phyloP scores from a whole-genome alignment of 2,113 vertebrate species.

The Chroicocephalus ridibundus region DNA sequence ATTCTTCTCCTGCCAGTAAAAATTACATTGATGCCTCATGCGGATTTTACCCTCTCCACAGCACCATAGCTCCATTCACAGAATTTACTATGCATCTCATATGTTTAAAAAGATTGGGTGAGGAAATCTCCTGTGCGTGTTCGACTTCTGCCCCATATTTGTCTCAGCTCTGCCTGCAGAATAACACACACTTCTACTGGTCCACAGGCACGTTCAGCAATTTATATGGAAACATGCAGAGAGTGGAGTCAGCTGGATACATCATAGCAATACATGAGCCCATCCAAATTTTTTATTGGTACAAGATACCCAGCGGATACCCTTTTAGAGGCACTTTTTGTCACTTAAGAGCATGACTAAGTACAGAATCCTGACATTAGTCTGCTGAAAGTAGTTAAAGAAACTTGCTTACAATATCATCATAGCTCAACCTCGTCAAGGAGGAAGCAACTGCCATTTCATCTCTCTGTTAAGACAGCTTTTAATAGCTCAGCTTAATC shows the following conservation, averaged over 20 bases:
- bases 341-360: not conserved
- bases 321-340: not conserved
- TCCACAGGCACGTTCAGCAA: not conserved
- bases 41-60: not conserved
- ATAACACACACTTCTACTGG: not conserved
- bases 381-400: not conserved
- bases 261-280: not conserved
- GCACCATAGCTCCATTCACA: not conserved
- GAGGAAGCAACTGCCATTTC: not conserved
- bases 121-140: not conserved
- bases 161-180: not conserved
- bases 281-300: not conserved
- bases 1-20: slow-evolving; percentile 48
- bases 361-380: not conserved
- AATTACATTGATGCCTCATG: slow-evolving; percentile 22
- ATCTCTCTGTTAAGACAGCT: not conserved
- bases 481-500: not conserved
- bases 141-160: not conserved
- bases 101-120: not conserved
- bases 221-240: not conserved
- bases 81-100: not conserved
- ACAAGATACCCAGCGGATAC: not conserved
- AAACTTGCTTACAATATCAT: not conserved
- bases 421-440: not conserved
- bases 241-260: not conserved